Evolutionary conservation across 2,797 vertebrate species (phyloP).

Genomic region (Botia kubotai): DNA sequence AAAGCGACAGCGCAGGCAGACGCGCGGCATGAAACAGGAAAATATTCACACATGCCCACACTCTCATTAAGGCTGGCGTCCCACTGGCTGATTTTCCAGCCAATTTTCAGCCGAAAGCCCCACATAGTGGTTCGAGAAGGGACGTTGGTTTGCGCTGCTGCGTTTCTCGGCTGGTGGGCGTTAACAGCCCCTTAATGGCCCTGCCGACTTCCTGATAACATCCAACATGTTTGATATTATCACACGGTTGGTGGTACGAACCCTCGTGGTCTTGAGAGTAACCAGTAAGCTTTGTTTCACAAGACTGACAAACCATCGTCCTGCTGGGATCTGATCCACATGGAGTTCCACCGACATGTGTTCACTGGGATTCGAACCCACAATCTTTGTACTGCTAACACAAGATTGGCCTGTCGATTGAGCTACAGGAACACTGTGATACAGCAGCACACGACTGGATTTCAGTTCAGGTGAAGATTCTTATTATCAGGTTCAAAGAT

Average conservation of each 20-base stretch:
- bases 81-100: background rate
- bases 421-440: background rate
- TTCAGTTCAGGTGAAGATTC: conserved; percentile 7
- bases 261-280: background rate
- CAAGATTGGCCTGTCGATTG: too few relatives aligned
- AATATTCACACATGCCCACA: conserved; percentile 25
- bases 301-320: too few relatives aligned
- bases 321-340: background rate
- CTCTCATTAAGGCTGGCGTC: conserved; percentile 18
- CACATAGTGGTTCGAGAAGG: background rate
- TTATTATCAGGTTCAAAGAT: conserved; percentile 28
- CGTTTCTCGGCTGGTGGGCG: background rate
- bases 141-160: background rate
- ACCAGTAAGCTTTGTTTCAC: background rate
- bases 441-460: background rate
- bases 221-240: background rate
- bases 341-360: too few relatives aligned
- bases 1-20: conserved; percentile 11
- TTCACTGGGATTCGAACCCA: too few relatives aligned
- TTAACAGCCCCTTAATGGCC: background rate
- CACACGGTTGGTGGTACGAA: background rate
- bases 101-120: background rate
- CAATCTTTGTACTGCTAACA: too few relatives aligned
- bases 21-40: conserved; percentile 14
- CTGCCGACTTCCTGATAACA: background rate